Base-by-base conservation (phyloP, 2,113 vertebrate species). In the Triplophysa siluroides region DNA sequence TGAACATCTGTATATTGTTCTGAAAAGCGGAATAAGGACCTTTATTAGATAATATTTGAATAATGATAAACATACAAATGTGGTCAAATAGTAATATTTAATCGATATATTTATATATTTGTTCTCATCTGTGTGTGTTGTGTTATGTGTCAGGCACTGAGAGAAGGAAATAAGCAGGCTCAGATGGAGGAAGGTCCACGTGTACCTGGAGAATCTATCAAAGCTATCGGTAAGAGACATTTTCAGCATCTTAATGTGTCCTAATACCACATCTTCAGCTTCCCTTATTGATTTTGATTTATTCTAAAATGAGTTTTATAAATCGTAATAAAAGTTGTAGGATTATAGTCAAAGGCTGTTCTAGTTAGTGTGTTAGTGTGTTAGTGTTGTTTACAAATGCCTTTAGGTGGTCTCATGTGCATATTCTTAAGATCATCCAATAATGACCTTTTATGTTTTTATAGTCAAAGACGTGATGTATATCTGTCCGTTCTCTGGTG, bases 401-500 rank as follows among this genome's bases (percentile, higher is more conserved):
- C 13, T 24, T 5, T 33, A 21, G 10, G 7, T 65, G 26, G 24
- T 71, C 13, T 33, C 18, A 4, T 21, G 8, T 24, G 4, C 9
- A 2, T 26, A 18, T 69, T 56, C 73, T 2, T 88, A 38, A 38
- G 33, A 38, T 38, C 33, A 38, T 7, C 7, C 6, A 38, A 7
- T 4, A 0, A 38, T 7, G 33, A 38, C 33, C 33, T 38, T 38
- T 6, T 38, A 26, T 87, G 90, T 84, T 88, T 87, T 90, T 88
- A 66, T 89, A 99, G 97, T 95, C 80, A 96, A 96, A 89, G 96
- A 98, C 68, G 95, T 98, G 85, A 95, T 97, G 93, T 98, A 98
- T 67, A 96, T 99, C 85, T 99, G 97, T 89, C 97, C 97, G 21
- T 98, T 97, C 87, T 92, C 95, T 83, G 97, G 96, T 81, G 94